Conservation (phyloP, 2,113 vertebrate species). For the Tichodroma muraria region DNA sequence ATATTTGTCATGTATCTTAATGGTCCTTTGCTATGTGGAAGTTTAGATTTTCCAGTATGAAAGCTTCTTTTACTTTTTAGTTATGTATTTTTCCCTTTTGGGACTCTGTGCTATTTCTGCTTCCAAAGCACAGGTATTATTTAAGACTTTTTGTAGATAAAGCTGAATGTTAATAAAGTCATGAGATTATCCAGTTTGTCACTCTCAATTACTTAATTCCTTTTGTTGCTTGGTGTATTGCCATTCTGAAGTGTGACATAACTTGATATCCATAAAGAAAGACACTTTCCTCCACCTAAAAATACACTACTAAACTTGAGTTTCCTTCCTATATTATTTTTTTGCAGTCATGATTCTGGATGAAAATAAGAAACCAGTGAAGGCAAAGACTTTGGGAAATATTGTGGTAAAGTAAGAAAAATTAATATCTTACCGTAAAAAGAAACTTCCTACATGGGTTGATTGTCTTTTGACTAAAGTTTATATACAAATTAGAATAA, state of each 20-base stretch:
- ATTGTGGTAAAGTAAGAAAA: slow-evolving; percentile 93
- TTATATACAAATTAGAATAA: background rate
- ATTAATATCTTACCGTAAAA: background rate
- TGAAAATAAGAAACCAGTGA: slow-evolving; percentile 82
- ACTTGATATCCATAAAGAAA: background rate
- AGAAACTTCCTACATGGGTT: background rate
- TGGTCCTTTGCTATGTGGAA: background rate
- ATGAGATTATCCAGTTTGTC: background rate
- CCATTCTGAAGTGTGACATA: background rate
- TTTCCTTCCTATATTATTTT: background rate
- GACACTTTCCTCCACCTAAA: background rate
- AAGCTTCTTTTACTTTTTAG: background rate
- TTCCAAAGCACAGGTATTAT: background rate
- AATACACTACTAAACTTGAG: background rate
- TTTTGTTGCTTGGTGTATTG: background rate
- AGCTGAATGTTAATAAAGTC: background rate
- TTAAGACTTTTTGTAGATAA: background rate
- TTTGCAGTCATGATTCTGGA: slow-evolving; percentile 86
- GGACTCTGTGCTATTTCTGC: background rate
- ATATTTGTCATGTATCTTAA: background rate
- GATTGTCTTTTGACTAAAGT: background rate
- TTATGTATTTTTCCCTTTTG: background rate
- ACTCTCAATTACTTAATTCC: background rate
- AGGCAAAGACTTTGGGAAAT: slow-evolving; percentile 85
- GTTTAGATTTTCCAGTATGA: background rate